Evolutionary conservation across 2,888 invertebrate species (phyloP).

Genomic region (Therioaphis trifolii): DNA sequence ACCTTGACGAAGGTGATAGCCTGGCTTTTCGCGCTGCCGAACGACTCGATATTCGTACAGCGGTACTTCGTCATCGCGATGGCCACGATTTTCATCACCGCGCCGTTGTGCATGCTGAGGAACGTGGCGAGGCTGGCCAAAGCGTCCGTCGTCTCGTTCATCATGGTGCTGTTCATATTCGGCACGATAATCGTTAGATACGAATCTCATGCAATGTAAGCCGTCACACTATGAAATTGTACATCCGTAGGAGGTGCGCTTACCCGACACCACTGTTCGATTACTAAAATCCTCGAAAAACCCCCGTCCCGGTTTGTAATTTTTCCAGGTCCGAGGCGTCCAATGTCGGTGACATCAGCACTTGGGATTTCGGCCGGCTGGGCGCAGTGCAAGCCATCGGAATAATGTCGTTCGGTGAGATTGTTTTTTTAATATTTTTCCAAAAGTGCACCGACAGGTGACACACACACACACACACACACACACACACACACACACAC

Average conservation of each 20-base stretch:
- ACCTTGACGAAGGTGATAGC: constrained; percentile 84
- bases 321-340: constrained; percentile 17
- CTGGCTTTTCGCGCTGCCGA: constrained; percentile 75
- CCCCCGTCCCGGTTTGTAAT: background rate
- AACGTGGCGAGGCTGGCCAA: constrained; percentile 79
- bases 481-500: too few species aligned
- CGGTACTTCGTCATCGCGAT: constrained; percentile 78
- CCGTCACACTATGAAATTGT: constrained; percentile 66
- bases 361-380: constrained; percentile 48
- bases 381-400: constrained; percentile 77
- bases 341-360: constrained; percentile 2
- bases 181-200: constrained; percentile 76
- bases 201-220: constrained; percentile 76
- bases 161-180: constrained; percentile 80
- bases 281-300: constrained; percentile 18
- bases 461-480: too few species aligned
- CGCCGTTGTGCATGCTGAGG: constrained; percentile 83
- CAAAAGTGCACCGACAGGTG: background rate
- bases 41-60: constrained; percentile 73
- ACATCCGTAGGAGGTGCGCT: background rate
- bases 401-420: constrained; percentile 85
- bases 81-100: constrained; percentile 79
- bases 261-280: background rate
- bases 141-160: constrained; percentile 77
- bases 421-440: constrained; percentile 47